phyloP scores from a whole-genome alignment of 2,888 invertebrate species.

The Lepidocyrtoides sp. region DNA sequence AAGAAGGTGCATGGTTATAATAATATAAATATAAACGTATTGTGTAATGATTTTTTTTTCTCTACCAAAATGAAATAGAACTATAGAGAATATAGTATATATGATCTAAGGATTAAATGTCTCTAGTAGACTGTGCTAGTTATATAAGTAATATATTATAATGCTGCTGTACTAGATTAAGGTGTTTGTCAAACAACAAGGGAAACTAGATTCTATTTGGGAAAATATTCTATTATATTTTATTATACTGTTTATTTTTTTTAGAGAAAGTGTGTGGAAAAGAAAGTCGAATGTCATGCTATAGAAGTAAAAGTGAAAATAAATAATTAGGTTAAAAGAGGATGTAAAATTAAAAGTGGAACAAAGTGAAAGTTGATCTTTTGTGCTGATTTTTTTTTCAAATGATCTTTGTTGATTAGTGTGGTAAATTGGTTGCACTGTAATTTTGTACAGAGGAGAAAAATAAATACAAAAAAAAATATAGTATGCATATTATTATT shows the following conservation, averaged over 20 bases:
- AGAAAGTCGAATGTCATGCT: not conserved
- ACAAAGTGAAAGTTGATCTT: constrained; percentile 38
- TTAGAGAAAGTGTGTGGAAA: not conserved
- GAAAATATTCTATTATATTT: not conserved
- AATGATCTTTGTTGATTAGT: constrained; percentile 43
- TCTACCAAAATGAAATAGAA: not conserved
- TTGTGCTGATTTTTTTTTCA: not conserved
- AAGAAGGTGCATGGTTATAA: not conserved
- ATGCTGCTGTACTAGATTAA: constrained; percentile 34
- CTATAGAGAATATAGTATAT: no score
- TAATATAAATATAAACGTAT: not conserved
- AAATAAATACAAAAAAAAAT: not conserved
- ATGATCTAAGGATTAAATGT: not conserved
- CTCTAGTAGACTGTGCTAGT: constrained; percentile 45
- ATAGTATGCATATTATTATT: not conserved
- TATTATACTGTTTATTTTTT: not conserved
- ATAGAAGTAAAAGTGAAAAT: not conserved
- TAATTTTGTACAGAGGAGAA: not conserved
- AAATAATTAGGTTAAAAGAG: not conserved
- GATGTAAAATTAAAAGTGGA: not conserved
- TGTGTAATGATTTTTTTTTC: constrained; percentile 3
- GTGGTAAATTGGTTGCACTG: not conserved
- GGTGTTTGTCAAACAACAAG: constrained; percentile 14
- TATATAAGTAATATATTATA: constrained; percentile 10
- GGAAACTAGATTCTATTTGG: not conserved